Percentiles rank a stretch among this genome's conserved stretches.
phyloP scores from a whole-genome alignment of 2,113 vertebrate genomes.

The Microcebus ravelobensis region DNA sequence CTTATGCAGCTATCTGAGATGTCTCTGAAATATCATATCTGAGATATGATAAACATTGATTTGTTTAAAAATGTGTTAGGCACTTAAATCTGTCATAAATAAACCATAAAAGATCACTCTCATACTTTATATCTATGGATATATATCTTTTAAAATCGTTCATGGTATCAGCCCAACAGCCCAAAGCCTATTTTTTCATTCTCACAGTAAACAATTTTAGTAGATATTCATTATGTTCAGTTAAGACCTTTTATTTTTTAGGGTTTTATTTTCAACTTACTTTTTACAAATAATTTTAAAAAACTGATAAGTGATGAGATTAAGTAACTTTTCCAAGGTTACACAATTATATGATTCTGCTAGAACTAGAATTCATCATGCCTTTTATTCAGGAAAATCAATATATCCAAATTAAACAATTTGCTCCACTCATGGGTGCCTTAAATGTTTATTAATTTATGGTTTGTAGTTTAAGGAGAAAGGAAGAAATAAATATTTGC shows the following conservation, averaged over 20 bases:
- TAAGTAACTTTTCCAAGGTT: not conserved
- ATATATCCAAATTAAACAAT: not conserved
- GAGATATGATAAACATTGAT: not conserved
- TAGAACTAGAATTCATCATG: not conserved
- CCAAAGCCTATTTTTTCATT: not conserved
- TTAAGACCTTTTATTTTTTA: not conserved
- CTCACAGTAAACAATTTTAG: not conserved
- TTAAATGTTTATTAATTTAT: not conserved
- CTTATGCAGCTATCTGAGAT: not conserved
- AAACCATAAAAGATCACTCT: not conserved
- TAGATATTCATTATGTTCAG: not conserved
- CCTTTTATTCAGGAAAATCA: not conserved
- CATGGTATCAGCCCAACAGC: not conserved
- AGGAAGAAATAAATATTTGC: not conserved
- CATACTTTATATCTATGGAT: not conserved
- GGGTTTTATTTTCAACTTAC: not conserved
- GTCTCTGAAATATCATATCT: not conserved
- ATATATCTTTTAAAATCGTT: not conserved
- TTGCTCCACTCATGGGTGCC: not conserved
- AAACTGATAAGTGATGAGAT: not conserved
- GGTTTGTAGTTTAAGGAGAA: not conserved
- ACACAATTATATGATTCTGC: not conserved
- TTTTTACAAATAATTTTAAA: not conserved
- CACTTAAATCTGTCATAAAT: not conserved
- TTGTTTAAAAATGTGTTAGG: slow-evolving; percentile 34